These are phyloP conservation scores for Cheirogaleus major DNA, from an alignment of 2,797 vertebrate genomes.

Conservation along the genomic window DNA sequence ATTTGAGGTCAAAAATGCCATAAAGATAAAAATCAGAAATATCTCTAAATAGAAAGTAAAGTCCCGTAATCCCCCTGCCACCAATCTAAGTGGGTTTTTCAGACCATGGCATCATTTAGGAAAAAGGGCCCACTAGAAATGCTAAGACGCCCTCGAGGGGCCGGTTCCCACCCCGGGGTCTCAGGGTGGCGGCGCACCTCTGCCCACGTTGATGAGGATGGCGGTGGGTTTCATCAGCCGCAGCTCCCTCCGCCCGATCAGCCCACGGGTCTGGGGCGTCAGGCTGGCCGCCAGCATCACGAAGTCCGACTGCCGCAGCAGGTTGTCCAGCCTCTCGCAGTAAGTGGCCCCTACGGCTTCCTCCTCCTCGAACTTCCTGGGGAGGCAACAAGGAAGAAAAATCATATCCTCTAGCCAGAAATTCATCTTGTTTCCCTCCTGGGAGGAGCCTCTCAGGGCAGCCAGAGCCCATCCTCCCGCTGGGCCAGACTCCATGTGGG, in stretches of 20 bases:
- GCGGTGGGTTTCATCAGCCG: conserved; percentile 88
- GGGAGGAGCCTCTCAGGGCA: not conserved
- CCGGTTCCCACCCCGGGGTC: not conserved
- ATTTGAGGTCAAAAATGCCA: not conserved
- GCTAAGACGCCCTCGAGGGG: not conserved
- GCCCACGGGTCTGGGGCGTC: conserved; percentile 83
- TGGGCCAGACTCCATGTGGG: no score
- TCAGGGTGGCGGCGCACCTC: conserved; percentile 80
- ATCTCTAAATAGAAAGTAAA: not conserved
- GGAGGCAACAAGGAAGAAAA: conserved; percentile 11
- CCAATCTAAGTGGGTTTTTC: not conserved
- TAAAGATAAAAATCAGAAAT: not conserved
- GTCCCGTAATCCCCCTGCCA: not conserved
- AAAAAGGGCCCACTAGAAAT: not conserved
- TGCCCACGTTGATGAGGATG: conserved; percentile 88
- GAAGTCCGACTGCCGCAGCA: conserved; percentile 89
- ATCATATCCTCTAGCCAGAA: not conserved
- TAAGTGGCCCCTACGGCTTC: conserved; percentile 85
- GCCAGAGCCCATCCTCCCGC: no score
- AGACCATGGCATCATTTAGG: not conserved
- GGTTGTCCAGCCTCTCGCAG: conserved; percentile 86
- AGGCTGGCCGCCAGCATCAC: conserved; percentile 86
- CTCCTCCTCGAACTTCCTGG: conserved; percentile 88
- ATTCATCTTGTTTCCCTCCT: not conserved
- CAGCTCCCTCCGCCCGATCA: conserved; percentile 88